Evolutionary conservation across 2,797 vertebrate species (phyloP), one percentile per base, ranked within the genome.

Genomic region (Spinus pinus): DNA sequence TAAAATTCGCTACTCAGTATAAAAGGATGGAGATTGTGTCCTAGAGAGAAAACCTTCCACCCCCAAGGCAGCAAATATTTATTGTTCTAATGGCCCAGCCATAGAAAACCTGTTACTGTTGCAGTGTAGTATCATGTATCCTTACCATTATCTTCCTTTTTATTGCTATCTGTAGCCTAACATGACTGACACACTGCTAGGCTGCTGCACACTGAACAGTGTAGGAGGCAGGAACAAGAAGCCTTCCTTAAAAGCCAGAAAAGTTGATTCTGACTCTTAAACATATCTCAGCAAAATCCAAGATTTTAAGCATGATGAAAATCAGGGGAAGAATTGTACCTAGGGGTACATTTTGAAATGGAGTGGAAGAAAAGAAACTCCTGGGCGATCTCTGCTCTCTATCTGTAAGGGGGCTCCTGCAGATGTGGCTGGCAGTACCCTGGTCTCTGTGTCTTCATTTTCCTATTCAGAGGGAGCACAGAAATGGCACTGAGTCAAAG

Each of bases 381-480:
- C 22, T 66, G 33, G 35, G 50, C 12, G 57, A 39, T 14, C 28
- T 53, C 33, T 66, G 18, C 37, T 77, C 7, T 73, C 65, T 6
- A 0, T 53, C 19, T 82, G 22, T 47, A 37, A 30, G 16, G 8
- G 28, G 14, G 10, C 4, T 90, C 46, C 64, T 87, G 35, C 35
- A 56, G 44, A 44, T 0, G 0, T 51, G 44, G 5, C 35, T 70
- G 30, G 6, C 56, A 66, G 47, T 2, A 6, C 39, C 46, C 47
- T 1, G 1, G 8, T 87, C 51, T 47, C 44, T 47, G 31, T 5
- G 2, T 6, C 49, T 66, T 84, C 6, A 1, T 65, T 81, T 42
- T 31, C 18, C 10, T 7, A 0, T 28, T 31, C 2, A 1, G 24
- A n/a, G 19, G 23, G 19, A 35, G 28, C 41, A 51, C 11, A 71